Evolutionary conservation across 2,113 vertebrate species (phyloP), one percentile per base, ranked within the genome.

Genomic region (Microcebus murinus): DNA sequence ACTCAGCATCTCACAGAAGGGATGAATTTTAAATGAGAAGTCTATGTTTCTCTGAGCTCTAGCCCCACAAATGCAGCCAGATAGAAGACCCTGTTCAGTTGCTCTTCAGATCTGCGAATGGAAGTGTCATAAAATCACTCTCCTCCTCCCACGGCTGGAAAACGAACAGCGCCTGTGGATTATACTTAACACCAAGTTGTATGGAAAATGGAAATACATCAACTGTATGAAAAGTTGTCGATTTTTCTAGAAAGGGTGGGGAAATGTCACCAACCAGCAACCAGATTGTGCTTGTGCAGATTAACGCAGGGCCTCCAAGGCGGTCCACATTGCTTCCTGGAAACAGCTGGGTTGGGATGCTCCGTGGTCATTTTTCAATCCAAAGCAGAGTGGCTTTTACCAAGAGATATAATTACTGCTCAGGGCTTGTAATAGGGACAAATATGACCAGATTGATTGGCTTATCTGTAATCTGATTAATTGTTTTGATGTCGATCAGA

Each of bases 1-100:
- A 71, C 91, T 93, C 92, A 3, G 92, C 97, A 91, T n/a, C 96
- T 94, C 6, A 1, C 95, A 95, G 97, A 98, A 97, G 96, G 70
- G 36, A 73, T 50, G 95, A 77, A 96, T 94, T 90, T 94, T 76
- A 96, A 96, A 68, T 73, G 83, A 70, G 67, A 84, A 83, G 59
- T 73, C 92, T 71, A 10, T 29, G 80, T 88, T 67, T 76, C 87
- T 52, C 39, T 20, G 67, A 63, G 93, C 55, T 12, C 88, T 85
- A 68, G 87, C 34, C 70, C 67, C 20, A 1, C 34, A 52, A 82
- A 61, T 1, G 14, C 55, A 90, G 83, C 29, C 27, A 21, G 70
- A 90, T 8, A 45, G 15, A 61, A 85, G 70, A 52, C 42, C 31
- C 68, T 80, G 39, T 4, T 48, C 31, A 0, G 13, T 29, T 36